Base-by-base conservation (phyloP, 2,113 vertebrate genomes). In the Chaetorhynchus papuensis region DNA sequence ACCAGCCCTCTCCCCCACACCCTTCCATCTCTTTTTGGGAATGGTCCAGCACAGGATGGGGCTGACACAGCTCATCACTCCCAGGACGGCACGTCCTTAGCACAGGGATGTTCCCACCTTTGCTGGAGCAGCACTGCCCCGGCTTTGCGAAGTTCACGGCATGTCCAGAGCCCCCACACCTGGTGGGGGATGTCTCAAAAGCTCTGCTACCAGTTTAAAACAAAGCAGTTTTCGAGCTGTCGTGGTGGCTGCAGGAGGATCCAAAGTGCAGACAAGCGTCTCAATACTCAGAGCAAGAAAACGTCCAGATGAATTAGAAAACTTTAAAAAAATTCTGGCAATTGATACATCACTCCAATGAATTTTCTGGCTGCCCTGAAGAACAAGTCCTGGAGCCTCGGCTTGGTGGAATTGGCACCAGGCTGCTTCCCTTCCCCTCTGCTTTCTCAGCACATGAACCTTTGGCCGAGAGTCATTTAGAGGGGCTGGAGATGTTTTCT, bases 131-230 rank as follows among this genome's bases (percentile, higher is more conserved):
- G n/a, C 39, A 2, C 57, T 16, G 35, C 22, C 59, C 21, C 24
- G 10, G 31, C 26, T 56, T 31, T 21, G 27, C 0, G 4, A 65
- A 26, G 79, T 41, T 69, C 14, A 0, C 0, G 5, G 60, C 4
- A 1, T 5, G 30, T 15, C 56, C 61, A 9, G 41, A 63, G 35
- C 14, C 80, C 50, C 57, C 20, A 8, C 7, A 4, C 8, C 37
- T 31, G 47, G 1, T 3, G 3, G 17, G 74, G 17, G 52, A 14
- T 49, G 11, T 22, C 30, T 41, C n/a, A 24, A 54, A 15, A 47
- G 30, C 60, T 81, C 72, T 8, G 8, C 65, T 54, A 11, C 47
- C 2, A 0, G 13, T 45, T 53, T 26, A 42, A 65, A 81, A 39
- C 30, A 53, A 74, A 93, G 42, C 2, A 0, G 3, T 12, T 72